These are phyloP conservation scores for Muricea muricata DNA, from an alignment of 92 coral and sea anemone genomes.

Conservation along the genomic window DNA sequence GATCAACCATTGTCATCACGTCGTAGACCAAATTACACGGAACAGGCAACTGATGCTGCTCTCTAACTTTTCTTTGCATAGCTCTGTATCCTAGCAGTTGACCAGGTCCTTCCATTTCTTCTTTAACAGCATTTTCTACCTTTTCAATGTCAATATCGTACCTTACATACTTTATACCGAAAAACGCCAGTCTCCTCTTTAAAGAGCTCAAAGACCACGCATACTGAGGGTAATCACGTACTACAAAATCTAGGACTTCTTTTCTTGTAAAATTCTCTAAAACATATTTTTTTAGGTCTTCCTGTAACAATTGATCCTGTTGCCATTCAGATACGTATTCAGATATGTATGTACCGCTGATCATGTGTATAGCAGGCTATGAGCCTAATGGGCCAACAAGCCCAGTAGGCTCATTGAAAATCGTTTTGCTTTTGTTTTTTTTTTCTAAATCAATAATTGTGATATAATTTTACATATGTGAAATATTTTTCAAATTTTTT, in stretches of 20 bases:
- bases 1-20: constrained; percentile 61
- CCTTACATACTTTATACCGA: constrained; percentile 39
- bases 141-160: constrained; percentile 42
- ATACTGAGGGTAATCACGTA: constrained; percentile 45
- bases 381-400: too few relatives aligned
- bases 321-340: constrained; percentile 13
- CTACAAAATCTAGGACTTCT: constrained; percentile 37
- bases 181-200: constrained; percentile 42
- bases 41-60: constrained; percentile 50
- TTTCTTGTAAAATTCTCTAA: constrained; percentile 27
- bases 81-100: constrained; percentile 46
- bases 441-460: too few relatives aligned
- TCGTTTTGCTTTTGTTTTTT: too few relatives aligned
- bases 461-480: too few relatives aligned
- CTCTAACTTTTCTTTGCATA: constrained; percentile 45
- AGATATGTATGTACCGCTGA: too few relatives aligned
- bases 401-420: too few relatives aligned
- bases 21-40: constrained; percentile 51
- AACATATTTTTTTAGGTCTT: constrained; percentile 34
- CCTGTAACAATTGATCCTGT: neutral
- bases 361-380: too few relatives aligned
- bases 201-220: constrained; percentile 51
- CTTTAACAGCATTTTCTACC: constrained; percentile 26
- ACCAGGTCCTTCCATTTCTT: constrained; percentile 47
- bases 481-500: too few relatives aligned